Evolutionary conservation across 1,140 invertebrate species (phyloP).

Genomic region (Danaus melanippus): DNA sequence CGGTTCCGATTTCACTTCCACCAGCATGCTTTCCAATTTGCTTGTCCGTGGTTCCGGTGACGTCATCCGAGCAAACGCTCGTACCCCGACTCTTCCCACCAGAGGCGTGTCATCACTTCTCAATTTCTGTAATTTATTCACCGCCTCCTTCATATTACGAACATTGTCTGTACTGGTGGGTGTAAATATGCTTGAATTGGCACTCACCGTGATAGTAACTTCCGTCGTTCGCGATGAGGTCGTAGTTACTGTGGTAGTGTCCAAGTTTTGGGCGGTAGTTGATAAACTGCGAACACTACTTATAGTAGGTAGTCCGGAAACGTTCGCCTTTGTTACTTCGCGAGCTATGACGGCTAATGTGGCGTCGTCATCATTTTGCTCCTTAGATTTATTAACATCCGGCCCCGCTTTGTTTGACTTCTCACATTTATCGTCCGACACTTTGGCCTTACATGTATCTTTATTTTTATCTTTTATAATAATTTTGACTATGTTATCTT

Average conservation of each 20-base stretch:
- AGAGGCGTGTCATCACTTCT: slow-evolving; percentile 31
- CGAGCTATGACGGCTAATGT: slow-evolving; percentile 39
- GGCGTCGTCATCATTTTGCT: slow-evolving; percentile 42
- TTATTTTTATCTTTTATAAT: slow-evolving; percentile 17
- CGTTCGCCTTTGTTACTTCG: slow-evolving; percentile 18
- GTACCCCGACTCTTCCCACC: slow-evolving; percentile 50
- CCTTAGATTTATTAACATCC: slow-evolving; percentile 2
- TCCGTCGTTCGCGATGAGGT: slow-evolving; percentile 26
- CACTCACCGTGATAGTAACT: slow-evolving; percentile 28
- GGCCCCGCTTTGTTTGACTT: slow-evolving; percentile 12
- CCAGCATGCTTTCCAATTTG: slow-evolving; percentile 31
- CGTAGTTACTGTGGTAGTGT: slow-evolving; percentile 15
- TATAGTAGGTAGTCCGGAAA: slow-evolving; percentile 44
- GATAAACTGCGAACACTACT: slow-evolving; percentile 47
- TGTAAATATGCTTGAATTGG: slow-evolving; percentile 41
- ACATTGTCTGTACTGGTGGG: slow-evolving; percentile 47
- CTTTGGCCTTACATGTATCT: slow-evolving; percentile 19
- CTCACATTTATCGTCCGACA: slow-evolving; percentile 18
- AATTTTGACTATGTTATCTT: slow-evolving; percentile 12
- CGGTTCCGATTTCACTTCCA: slow-evolving; percentile 62
- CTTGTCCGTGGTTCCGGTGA: slow-evolving; percentile 29
- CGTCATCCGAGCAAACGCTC: slow-evolving; percentile 57
- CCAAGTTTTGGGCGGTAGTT: slow-evolving; percentile 20
- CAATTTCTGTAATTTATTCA: slow-evolving; percentile 38
- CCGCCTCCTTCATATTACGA: slow-evolving; percentile 42